Evolutionary conservation across 2,113 vertebrate species (phyloP).

Genomic region (Vireo altiloquus): DNA sequence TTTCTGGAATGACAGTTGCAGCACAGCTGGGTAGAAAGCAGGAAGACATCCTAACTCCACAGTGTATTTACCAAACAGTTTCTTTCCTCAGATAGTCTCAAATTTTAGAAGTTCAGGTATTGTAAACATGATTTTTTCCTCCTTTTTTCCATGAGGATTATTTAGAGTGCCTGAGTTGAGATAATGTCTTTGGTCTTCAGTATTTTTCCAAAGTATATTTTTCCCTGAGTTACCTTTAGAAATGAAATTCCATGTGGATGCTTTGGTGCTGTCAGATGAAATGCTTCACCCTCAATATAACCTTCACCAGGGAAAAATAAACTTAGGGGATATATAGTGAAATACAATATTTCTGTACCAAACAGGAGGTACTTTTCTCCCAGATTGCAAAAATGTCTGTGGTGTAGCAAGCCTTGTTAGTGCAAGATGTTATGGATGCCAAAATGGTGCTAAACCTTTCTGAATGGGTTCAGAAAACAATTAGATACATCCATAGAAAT

Average conservation of each 20-base stretch:
- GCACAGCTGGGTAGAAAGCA: background rate
- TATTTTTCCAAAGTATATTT: background rate
- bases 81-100: background rate
- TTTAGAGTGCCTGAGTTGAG: background rate
- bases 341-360: background rate
- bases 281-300: background rate
- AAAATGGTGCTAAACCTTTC: background rate
- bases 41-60: background rate
- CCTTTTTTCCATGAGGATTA: background rate
- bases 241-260: background rate
- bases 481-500: background rate
- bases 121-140: background rate
- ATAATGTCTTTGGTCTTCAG: background rate
- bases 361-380: background rate
- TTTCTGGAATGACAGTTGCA: background rate
- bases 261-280: background rate
- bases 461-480: background rate
- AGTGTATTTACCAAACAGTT: background rate
- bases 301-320: background rate
- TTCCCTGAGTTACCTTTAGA: background rate
- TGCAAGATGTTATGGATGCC: background rate
- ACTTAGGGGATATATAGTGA: background rate
- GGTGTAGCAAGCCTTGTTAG: background rate
- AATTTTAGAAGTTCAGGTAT: background rate
- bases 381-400: background rate